Base-by-base conservation (phyloP, 1,140 invertebrate species). In the Drosophila dunni region DNA sequence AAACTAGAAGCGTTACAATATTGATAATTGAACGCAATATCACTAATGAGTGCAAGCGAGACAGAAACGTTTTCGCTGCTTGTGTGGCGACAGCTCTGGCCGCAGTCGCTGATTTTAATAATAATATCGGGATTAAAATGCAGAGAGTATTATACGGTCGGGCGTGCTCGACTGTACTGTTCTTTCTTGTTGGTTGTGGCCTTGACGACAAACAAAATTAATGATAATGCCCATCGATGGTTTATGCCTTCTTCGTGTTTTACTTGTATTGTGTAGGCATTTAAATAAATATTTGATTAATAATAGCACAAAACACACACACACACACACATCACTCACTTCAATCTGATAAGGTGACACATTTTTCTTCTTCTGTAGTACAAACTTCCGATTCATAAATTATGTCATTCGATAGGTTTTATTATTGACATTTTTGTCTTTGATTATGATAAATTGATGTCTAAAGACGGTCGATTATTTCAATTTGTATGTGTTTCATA, bases 221-320 rank as follows among this genome's bases (percentile, higher is more conserved):
- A 86, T 86, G 82, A 85, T 86, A 78, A 83, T 74, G 64, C 65
- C 54, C 53, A 78, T 83, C 76, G 82, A 79, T 68, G 75, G 75
- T 67, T 61, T 70, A 85, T 57, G 67, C 56, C 56, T 60, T 62
- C 57, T 51, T 40, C 56, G 46, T 74, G 68, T 80, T 81, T 77
- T 61, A 24, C 50, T 64, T 45, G 33, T 24, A 9, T 13, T 33
- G 13, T 50, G 42, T 51, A 44, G 36, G 15, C 8, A 86, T 86
- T 86, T 86, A 86, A 88, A 86, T 86, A 86, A 88, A 88, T 86
- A 88, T 86, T 86, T 86, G 82, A 86, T 86, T 86, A 86, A 86
- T 86, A 85, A 70, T 70, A 11, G 40, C 36, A 42, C 17, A 48
- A 63, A 36, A 17, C 20, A 33, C 48, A 48, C 20, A 24, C 20